phyloP scores from a whole-genome alignment of 2,113 vertebrate genomes.

The Phalacrocorax carbo region DNA sequence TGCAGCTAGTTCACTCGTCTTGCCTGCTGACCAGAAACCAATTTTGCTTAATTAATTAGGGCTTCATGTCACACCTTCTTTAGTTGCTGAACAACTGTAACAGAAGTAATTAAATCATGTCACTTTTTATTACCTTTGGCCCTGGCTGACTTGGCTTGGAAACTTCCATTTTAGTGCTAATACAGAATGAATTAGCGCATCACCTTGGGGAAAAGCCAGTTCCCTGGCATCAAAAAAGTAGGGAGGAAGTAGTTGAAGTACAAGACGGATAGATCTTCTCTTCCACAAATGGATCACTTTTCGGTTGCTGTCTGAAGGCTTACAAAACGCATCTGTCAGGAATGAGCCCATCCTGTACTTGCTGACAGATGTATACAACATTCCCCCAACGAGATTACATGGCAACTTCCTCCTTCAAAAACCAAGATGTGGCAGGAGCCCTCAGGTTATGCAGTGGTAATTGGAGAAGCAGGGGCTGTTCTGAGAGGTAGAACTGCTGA shows the following conservation, averaged over 20 bases:
- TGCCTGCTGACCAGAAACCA: constrained; percentile 74
- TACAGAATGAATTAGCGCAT: constrained; percentile 68
- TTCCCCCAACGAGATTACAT: constrained; percentile 62
- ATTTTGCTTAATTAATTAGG: constrained; percentile 76
- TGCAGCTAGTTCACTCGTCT: constrained; percentile 41
- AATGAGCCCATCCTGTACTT: constrained; percentile 45
- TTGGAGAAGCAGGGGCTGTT: constrained; percentile 50
- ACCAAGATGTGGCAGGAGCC: constrained; percentile 45
- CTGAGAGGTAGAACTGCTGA: constrained; percentile 56
- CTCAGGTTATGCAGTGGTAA: constrained; percentile 32
- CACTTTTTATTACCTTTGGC: constrained; percentile 79
- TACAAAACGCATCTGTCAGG: constrained; percentile 62
- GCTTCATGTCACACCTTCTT: constrained; percentile 71
- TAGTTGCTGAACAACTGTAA: constrained; percentile 73
- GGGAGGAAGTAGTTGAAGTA: constrained; percentile 63
- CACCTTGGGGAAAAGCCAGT: constrained; percentile 67
- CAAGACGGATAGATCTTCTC: constrained; percentile 13
- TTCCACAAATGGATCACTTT: constrained; percentile 16
- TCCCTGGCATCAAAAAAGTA: constrained; percentile 48
- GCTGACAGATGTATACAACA: constrained; percentile 70
- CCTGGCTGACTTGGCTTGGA: constrained; percentile 68
- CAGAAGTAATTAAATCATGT: constrained; percentile 79
- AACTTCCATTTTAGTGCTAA: constrained; percentile 69
- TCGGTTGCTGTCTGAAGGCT: constrained; percentile 48
- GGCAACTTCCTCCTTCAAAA: constrained; percentile 61